Evolutionary conservation across 2,113 vertebrate species (phyloP).

Genomic region (Hydrochoerus hydrochaeris): DNA sequence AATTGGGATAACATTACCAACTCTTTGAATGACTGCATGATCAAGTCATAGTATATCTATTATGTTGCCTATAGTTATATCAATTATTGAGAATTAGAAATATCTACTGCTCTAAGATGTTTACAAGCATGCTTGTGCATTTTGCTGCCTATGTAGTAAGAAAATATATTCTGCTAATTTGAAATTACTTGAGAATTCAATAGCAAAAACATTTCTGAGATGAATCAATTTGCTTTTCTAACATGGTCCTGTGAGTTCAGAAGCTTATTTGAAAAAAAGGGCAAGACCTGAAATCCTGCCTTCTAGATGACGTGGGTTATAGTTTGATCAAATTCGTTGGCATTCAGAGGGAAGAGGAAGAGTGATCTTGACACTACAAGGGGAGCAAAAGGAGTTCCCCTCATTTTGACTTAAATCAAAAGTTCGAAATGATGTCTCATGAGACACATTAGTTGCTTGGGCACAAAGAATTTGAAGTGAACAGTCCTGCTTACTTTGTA

Average conservation of each 20-base stretch:
- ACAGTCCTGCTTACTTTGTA: not conserved
- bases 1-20: not conserved
- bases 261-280: not conserved
- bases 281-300: not conserved
- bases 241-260: not conserved
- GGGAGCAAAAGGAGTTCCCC: not conserved
- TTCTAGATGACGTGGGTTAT: not conserved
- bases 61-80: not conserved
- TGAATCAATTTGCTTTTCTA: not conserved
- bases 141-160: not conserved
- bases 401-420: not conserved
- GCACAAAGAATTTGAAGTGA: not conserved
- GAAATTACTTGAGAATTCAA: not conserved
- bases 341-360: not conserved
- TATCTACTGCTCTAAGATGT: not conserved
- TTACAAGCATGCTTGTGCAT: not conserved
- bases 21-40: not conserved
- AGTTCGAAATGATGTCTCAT: not conserved
- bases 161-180: not conserved
- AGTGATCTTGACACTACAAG: not conserved
- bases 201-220: not conserved
- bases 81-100: not conserved
- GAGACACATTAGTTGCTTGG: not conserved
- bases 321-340: not conserved
- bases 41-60: not conserved